These are phyloP conservation scores for Aphis craccivora DNA, from an alignment of 1,140 invertebrate genomes.

Conservation along the genomic window DNA sequence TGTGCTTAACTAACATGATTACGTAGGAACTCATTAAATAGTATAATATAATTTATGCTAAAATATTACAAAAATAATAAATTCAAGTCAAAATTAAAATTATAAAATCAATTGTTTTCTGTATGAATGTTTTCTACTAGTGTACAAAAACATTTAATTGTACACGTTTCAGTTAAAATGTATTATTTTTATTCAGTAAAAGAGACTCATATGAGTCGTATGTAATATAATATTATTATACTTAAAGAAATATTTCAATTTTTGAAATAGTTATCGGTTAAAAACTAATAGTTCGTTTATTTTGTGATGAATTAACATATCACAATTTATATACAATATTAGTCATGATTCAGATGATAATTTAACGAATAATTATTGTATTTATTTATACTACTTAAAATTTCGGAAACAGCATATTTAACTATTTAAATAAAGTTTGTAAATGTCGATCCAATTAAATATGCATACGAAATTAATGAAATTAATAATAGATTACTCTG, in stretches of 20 bases:
- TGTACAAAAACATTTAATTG: too few species aligned
- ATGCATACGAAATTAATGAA: background rate
- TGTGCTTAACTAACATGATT: background rate
- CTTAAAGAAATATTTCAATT: background rate
- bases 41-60: background rate
- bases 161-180: too few species aligned
- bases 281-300: background rate
- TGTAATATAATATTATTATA: background rate
- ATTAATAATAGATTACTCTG: background rate
- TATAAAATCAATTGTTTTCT: too few species aligned
- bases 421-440: background rate
- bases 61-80: background rate
- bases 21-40: too few species aligned
- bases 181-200: too few species aligned
- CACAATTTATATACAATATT: background rate
- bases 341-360: background rate
- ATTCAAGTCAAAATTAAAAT: too few species aligned
- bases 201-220: too few species aligned
- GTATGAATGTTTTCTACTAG: too few species aligned
- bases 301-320: background rate
- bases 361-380: background rate
- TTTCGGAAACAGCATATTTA: background rate
- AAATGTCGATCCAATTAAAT: background rate
- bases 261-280: background rate
- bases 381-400: background rate